Base-by-base conservation (phyloP, 2,113 vertebrate species). In the Hiodon tergisus region DNA sequence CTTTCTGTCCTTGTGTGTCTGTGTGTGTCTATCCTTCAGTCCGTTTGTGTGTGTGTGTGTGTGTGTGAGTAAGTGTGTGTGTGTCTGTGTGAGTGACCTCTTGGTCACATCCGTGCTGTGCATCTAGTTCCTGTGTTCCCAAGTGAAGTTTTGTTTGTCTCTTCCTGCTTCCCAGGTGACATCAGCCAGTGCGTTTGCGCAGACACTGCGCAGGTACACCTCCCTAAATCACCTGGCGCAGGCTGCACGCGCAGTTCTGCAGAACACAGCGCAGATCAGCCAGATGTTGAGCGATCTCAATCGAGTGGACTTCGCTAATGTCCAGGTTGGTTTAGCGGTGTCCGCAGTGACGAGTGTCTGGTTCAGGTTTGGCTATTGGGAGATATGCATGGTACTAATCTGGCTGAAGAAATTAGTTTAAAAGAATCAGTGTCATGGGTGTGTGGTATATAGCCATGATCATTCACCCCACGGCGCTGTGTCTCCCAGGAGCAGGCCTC, bases 231-330 rank as follows among this genome's bases (percentile, higher is more conserved):
- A 97, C 82, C 84, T 97, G 63, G 95, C 95, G 1, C 95, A 96
- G 87, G 95, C 95, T 0, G 95, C 95, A 0, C 93, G 95, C 0
- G 95, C 95, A 0, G 95, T 97, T 69, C 90, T 97, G 62, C 95
- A 97, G 89, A 97, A 97, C 84, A 95, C 95, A 0, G 94, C 95
- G 0, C 95, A 97, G 85, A 97, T 97, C 85, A 97, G 91, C 87
- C 95, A 97, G 90, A 96, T 97, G 95, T 91, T 97, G 68, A 95
- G 93, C 1, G 95, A 97, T 82, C 93, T 97, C 81, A 97, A 97
- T 85, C 91, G 95, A 0, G 95, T 96, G 2, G 95, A 97, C 85
- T 97, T 97, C 80, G 94, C 95, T 63, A 97, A 96, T 16, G 95
- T 97, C 65, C 95, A 97, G 91, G 91, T 92, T 14, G 16, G 88